Evolutionary conservation across 92 coral and sea anemone species (phyloP).

Genomic region (Pocillopora grandis): DNA sequence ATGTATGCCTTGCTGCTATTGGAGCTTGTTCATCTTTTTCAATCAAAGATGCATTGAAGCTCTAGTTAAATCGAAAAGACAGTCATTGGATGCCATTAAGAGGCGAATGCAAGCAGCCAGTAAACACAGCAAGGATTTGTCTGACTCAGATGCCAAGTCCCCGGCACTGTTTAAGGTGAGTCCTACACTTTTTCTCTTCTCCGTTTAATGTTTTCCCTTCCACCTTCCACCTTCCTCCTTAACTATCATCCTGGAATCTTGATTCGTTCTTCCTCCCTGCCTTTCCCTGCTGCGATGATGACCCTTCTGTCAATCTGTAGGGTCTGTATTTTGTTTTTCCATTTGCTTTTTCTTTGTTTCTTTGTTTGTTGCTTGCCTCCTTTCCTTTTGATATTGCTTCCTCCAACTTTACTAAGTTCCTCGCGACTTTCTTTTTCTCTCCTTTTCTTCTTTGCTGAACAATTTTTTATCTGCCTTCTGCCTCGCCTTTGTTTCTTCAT

Average conservation of each 20-base stretch:
- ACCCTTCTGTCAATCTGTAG: too few relatives aligned
- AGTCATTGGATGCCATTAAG: slow-evolving; percentile 88
- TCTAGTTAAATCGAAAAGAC: slow-evolving; percentile 80
- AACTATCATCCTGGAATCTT: neutral
- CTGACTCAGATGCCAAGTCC: slow-evolving; percentile 61
- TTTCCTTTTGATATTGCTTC: neutral
- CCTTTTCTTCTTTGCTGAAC: neutral
- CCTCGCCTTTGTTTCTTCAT: neutral
- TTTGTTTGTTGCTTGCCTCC: neutral
- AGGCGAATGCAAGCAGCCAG: slow-evolving; percentile 92
- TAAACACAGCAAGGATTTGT: slow-evolving; percentile 78
- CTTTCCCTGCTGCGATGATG: too few relatives aligned
- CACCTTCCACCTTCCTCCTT: neutral
- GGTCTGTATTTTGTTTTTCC: neutral
- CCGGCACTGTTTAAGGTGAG: slow-evolving; percentile 87
- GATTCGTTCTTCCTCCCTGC: too few relatives aligned
- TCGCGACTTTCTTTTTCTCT: neutral
- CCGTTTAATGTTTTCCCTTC: neutral
- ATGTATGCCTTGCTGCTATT: slow-evolving; percentile 96
- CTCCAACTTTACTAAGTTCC: neutral
- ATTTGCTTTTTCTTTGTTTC: neutral
- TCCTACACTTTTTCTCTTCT: neutral
- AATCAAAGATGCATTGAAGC: slow-evolving; percentile 95
- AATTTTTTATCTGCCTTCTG: neutral
- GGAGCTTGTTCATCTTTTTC: slow-evolving; percentile 83